Evolutionary conservation across 2,113 vertebrate genomes (phyloP).

Genomic region (Centropus unirufus): DNA sequence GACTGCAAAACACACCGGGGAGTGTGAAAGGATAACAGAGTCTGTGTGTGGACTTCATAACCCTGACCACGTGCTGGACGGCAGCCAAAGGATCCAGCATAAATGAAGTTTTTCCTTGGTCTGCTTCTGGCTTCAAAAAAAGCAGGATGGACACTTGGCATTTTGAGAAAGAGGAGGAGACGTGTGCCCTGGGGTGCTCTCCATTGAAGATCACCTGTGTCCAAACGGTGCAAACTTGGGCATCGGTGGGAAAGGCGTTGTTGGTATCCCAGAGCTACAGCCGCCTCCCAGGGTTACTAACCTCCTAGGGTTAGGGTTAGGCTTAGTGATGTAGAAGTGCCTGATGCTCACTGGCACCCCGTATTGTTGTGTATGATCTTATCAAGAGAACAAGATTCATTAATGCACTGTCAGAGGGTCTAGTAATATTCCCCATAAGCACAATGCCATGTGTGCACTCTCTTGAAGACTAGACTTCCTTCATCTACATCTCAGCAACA

Average conservation of each 20-base stretch:
- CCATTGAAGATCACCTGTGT: neutral
- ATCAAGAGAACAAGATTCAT: neutral
- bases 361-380: neutral
- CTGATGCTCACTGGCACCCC: neutral
- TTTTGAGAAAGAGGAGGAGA: neutral
- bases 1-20: neutral
- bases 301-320: neutral
- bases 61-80: neutral
- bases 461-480: neutral
- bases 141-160: neutral
- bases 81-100: neutral
- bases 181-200: no score
- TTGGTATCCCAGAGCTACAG: neutral
- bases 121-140: neutral
- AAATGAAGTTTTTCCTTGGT: neutral
- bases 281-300: neutral
- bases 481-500: neutral
- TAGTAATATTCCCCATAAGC: neutral
- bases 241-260: neutral
- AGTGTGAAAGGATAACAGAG: no score
- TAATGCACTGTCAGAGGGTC: neutral
- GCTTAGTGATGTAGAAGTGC: neutral
- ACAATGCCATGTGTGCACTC: neutral
- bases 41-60: neutral
- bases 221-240: neutral